Conservation (phyloP, 2,113 vertebrate species). For the Anser cygnoides region DNA sequence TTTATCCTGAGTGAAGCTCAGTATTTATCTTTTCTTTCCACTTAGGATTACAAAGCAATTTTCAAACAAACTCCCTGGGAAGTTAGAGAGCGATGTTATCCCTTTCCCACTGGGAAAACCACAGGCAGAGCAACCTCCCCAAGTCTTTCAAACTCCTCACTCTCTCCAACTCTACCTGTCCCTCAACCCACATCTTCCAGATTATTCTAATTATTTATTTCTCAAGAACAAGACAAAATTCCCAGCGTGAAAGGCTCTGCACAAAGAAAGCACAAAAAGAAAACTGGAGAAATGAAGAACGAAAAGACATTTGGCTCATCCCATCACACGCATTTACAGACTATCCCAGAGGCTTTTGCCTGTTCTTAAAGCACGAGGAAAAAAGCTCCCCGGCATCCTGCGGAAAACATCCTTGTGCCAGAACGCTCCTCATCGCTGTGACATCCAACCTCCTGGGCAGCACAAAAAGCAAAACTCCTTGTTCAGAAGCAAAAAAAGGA, state of each 20-base stretch:
- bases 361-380: background rate
- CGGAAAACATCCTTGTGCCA: too few species aligned
- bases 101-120: background rate
- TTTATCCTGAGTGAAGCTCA: background rate
- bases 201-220: background rate
- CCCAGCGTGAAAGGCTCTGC: background rate
- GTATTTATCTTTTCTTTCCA: background rate
- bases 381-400: too few species aligned
- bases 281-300: background rate
- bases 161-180: background rate
- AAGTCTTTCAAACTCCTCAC: background rate
- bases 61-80: background rate
- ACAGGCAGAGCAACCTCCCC: background rate
- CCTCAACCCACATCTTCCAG: background rate
- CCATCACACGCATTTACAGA: background rate
- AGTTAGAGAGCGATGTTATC: background rate
- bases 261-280: background rate
- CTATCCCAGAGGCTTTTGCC: background rate
- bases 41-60: background rate
- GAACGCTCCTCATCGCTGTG: too few species aligned
- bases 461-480: too few species aligned
- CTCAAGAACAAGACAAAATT: background rate
- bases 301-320: background rate
- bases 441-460: too few species aligned
- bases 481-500: too few species aligned